Evolutionary conservation across 2,888 invertebrate species (phyloP), one percentile per base, ranked within the genome.

Genomic region (Cryptus viduatorius): DNA sequence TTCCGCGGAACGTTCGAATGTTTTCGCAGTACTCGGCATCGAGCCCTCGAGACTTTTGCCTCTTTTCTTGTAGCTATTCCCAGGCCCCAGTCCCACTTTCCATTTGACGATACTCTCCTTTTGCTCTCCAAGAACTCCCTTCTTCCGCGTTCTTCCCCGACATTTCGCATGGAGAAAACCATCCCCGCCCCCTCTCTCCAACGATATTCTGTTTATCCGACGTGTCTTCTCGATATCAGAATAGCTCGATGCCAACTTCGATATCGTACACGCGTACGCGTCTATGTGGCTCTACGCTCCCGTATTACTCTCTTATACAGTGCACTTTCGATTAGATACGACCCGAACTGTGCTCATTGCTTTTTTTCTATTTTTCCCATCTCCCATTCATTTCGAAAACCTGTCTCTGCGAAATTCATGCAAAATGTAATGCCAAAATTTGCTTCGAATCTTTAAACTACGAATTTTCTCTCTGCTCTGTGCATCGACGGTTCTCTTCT

Each of bases 1-100:
- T 89, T 88, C 88, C 86, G 89, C 59, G 85, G 83, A 83, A 79
- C 81, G 75, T 68, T 68, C 67, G 42, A 72, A 86, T 88, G 89
- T 87, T 90, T 89, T 89, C 79, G 69, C 86, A 90, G 86, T 83
- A 53, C 79, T 42, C 37, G 37, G 44, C 77, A 76, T 80, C 65
- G 64, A 76, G 64, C 68, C 69, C 68, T 44, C 44, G 69, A 69
- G 71, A 81, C 61, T 59, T 56, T 76, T 42, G 73, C 68, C n/a
- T 48, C 48, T 75, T 68, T 75, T 37, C 75, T 37, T 50, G 19
- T 37, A 48, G 29, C 44, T 24, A 61, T 61, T 29, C 31, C 44
- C 29, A 19, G 29, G 31, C 24, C 16, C 48, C 46, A 37, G 50
- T 37, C 44, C 24, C 61, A 19, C 19, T 50, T 46, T 37, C 24